Conservation (phyloP, 2,888 invertebrate genomes). For the Rhamphomyia laevipes region DNA sequence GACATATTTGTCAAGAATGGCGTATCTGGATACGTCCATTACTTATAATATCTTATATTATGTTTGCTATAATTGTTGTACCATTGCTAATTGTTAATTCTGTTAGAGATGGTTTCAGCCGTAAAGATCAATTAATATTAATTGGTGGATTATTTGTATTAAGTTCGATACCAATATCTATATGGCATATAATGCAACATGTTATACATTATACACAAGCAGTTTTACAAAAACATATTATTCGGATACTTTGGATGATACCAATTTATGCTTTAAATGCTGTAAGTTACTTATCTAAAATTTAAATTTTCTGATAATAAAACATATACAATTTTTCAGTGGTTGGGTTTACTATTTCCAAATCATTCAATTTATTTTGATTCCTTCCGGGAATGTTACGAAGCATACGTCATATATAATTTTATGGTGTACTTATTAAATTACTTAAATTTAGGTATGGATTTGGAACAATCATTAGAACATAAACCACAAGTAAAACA, state of each 20-base stretch:
- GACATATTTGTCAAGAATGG: slow-evolving; percentile 47
- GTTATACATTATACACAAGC: slow-evolving; percentile 89
- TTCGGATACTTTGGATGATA: slow-evolving; percentile 96
- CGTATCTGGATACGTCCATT: slow-evolving; percentile 83
- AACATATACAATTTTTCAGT: slow-evolving; percentile 20
- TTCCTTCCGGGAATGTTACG: slow-evolving; percentile 88
- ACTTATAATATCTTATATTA: slow-evolving; percentile 63
- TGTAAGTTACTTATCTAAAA: slow-evolving; percentile 49
- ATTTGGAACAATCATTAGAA: slow-evolving; percentile 69
- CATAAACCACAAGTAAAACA: slow-evolving; percentile 74
- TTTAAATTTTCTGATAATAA: neutral
- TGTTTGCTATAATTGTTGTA: slow-evolving; percentile 71
- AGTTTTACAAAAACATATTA: slow-evolving; percentile 83
- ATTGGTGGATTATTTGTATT: slow-evolving; percentile 87
- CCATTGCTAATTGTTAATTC: slow-evolving; percentile 74
- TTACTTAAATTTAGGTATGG: slow-evolving; percentile 77
- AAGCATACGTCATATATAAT: slow-evolving; percentile 96
- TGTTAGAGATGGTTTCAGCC: slow-evolving; percentile 63
- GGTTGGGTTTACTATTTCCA: slow-evolving; percentile 68
- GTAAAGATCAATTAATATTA: slow-evolving; percentile 67
- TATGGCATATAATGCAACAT: slow-evolving; percentile 93
- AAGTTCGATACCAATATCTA: slow-evolving; percentile 78
- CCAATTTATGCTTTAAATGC: slow-evolving; percentile 93
- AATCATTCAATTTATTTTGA: slow-evolving; percentile 85
- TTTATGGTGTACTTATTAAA: slow-evolving; percentile 91